phyloP scores from a whole-genome alignment of 1,140 invertebrate genomes.

The Ganaspis sp. region DNA sequence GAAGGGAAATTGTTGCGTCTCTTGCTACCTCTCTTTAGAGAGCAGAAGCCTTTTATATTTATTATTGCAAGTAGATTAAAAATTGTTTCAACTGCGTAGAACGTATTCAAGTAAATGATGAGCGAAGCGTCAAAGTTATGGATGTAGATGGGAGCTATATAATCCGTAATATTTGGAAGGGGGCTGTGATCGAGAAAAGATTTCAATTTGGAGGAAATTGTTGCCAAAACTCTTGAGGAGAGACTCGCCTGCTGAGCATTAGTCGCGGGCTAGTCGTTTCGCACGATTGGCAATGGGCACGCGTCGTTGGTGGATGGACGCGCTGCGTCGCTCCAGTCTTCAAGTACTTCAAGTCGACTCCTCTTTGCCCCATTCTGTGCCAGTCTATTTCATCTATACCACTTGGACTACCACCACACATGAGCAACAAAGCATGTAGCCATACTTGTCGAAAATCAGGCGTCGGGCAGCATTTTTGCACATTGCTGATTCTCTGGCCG shows the following conservation, averaged over 20 bases:
- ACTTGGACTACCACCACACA: slow-evolving; percentile 17
- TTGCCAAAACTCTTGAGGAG: slow-evolving; percentile 46
- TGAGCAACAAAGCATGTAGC: too few relatives aligned
- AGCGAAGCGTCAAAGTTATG: too few relatives aligned
- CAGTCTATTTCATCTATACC: not conserved
- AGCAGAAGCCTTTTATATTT: too few relatives aligned
- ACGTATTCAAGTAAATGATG: too few relatives aligned
- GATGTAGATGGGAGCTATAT: too few relatives aligned
- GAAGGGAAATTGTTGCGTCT: too few relatives aligned
- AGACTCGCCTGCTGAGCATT: slow-evolving; percentile 45
- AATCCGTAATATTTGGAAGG: not conserved
- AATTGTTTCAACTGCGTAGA: too few relatives aligned
- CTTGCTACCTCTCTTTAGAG: too few relatives aligned
- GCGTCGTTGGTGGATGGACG: too few relatives aligned
- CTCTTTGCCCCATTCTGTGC: not conserved
- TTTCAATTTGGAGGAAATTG: slow-evolving; percentile 30
- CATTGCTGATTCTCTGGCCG: slow-evolving; percentile 2
- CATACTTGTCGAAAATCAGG: not conserved
- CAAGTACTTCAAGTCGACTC: too few relatives aligned
- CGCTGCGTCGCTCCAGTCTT: slow-evolving; percentile 21
- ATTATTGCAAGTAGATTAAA: too few relatives aligned
- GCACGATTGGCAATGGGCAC: slow-evolving; percentile 50
- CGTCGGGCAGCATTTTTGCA: not conserved
- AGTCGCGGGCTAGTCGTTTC: slow-evolving; percentile 46
- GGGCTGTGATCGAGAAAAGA: slow-evolving; percentile 33